A percentile compares a stretch with the other conserved stretches of the same genome.
Conservation (phyloP, 2,797 vertebrate species). For the Tarsius wallacei region DNA sequence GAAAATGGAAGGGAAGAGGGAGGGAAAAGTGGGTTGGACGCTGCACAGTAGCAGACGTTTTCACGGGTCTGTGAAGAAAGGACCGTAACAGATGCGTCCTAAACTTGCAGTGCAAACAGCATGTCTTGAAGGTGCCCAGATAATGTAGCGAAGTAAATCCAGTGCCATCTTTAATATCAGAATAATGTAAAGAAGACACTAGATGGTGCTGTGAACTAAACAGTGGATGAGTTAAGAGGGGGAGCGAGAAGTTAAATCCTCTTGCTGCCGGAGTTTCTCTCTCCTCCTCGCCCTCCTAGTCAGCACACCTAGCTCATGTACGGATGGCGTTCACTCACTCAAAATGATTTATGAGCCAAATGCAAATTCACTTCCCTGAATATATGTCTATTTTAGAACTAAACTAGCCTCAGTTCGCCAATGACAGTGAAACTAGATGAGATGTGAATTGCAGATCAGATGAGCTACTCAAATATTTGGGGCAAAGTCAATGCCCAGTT, state of each 20-base stretch:
- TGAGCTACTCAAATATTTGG: conserved; percentile 46
- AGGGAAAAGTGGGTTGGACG: too few relatives aligned
- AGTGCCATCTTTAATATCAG: fast-evolving
- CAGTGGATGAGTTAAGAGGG: not conserved
- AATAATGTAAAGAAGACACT: not conserved
- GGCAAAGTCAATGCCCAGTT: conserved; percentile 38
- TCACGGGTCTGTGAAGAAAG: not conserved
- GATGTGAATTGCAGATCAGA: not conserved
- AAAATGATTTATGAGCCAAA: not conserved
- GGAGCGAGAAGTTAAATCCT: too few relatives aligned
- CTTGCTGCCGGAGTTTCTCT: too few relatives aligned
- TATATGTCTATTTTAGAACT: not conserved
- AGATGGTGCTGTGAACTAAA: conserved; percentile 53
- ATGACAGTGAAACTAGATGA: not conserved
- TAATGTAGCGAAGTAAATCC: not conserved
- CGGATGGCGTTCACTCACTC: not conserved
- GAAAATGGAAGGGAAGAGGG: not conserved
- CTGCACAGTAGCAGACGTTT: fast-evolving
- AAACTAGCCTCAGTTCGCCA: not conserved
- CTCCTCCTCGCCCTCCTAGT: not conserved
- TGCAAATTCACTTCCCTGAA: not conserved
- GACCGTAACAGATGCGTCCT: not conserved
- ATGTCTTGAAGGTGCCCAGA: not conserved
- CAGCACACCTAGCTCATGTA: not conserved
- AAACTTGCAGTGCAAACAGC: fast-evolving